These are phyloP conservation scores for Drosophila greeni DNA, from an alignment of 2,888 invertebrate species.

Conservation along the genomic window DNA sequence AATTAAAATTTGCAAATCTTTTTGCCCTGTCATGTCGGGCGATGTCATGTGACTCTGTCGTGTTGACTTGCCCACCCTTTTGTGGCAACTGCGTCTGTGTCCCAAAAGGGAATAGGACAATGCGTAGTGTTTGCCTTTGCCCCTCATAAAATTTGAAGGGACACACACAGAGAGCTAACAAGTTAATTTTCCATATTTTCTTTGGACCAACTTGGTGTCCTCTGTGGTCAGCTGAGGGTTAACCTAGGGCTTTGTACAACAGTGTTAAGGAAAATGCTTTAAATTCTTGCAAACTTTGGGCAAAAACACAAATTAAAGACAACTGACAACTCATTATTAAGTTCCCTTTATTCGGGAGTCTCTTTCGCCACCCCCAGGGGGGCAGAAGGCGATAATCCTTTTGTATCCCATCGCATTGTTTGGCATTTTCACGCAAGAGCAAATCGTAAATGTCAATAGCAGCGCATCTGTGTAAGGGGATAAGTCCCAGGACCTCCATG, in stretches of 20 bases:
- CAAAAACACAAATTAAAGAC: constrained; percentile 6
- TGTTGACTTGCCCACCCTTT: constrained; percentile 69
- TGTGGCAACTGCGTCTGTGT: constrained; percentile 52
- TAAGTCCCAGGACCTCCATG: background rate
- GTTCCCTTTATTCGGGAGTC: constrained; percentile 18
- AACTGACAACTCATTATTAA: constrained; percentile 9
- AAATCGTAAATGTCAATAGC: constrained; percentile 76
- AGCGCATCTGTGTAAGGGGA: constrained; percentile 38
- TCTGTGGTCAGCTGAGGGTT: constrained; percentile 32
- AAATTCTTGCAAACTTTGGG: constrained; percentile 11
- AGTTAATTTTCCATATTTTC: constrained; percentile 74
- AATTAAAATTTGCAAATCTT: constrained; percentile 63
- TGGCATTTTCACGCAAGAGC: constrained; percentile 70
- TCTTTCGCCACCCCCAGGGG: constrained; percentile 10
- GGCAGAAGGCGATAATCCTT: constrained; percentile 64
- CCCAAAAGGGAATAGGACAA: constrained; percentile 66
- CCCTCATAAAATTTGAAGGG: constrained; percentile 36
- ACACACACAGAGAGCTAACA: constrained; percentile 55
- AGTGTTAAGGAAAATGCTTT: constrained; percentile 17
- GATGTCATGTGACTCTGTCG: constrained; percentile 49
- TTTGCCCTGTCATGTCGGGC: constrained; percentile 30
- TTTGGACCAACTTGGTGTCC: constrained; percentile 63
- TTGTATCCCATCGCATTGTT: constrained; percentile 57
- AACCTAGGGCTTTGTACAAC: background rate
- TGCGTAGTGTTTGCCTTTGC: constrained; percentile 57